Conservation (phyloP, 2,113 vertebrate genomes). For the Crotalus tigris region DNA sequence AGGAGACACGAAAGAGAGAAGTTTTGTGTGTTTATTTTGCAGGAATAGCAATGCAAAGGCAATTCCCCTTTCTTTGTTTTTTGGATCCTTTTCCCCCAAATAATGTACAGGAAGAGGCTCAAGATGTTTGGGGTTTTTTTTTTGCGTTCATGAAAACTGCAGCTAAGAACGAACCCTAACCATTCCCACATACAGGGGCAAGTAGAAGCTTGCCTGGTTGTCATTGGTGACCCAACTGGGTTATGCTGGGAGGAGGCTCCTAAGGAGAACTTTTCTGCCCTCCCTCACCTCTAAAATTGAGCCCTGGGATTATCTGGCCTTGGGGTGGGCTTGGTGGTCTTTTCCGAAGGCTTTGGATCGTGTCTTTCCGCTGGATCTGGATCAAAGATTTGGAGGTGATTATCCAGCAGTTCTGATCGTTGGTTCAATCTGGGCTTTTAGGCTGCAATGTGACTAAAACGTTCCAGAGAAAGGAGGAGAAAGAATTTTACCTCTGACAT, state of each 20-base stretch:
- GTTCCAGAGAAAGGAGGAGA: neutral
- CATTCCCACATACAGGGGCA: neutral
- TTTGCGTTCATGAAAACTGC: neutral
- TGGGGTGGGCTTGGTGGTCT: no score
- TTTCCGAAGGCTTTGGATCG: no score
- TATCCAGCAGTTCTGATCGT: neutral
- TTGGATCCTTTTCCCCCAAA: neutral
- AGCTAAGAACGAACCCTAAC: neutral
- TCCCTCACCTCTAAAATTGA: neutral
- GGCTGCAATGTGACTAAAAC: neutral
- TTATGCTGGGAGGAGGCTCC: neutral
- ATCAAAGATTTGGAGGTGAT: neutral
- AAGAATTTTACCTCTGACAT: neutral
- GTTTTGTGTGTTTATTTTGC: neutral
- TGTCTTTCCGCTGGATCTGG: neutral
- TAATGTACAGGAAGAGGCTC: neutral
- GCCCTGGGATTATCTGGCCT: neutral
- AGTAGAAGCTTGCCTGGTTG: constrained; percentile 40
- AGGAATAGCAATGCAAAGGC: neutral
- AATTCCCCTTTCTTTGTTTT: neutral
- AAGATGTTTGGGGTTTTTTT: neutral
- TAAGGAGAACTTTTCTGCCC: no score
- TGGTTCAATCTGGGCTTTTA: neutral
- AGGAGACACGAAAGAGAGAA: neutral
- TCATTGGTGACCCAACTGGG: constrained; percentile 44